Base-by-base conservation (phyloP, 2,113 vertebrate genomes). In the Prionailurus bengalensis region DNA sequence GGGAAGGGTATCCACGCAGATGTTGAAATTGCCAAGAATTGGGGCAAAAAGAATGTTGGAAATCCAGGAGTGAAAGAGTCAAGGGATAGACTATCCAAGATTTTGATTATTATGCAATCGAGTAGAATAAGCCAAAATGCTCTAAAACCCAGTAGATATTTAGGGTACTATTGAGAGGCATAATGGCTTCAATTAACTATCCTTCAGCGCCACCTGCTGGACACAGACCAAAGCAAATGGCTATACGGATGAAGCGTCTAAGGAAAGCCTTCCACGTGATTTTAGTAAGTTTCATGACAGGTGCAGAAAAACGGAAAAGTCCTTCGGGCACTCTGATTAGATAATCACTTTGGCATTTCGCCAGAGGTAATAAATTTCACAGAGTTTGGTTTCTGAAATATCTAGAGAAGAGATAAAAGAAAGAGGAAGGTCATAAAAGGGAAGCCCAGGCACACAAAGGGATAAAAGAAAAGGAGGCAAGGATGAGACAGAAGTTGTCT, bases 181-280 rank as follows among this genome's bases (percentile, higher is more conserved):
- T 31, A 42, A 27, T 80, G 51, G 58, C 76, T 74, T 90, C 27
- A 79, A 92, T 94, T 74, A 85, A 61, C 66, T 96, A 86, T 97
- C 94, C 87, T 96, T 89, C 85, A 79, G 88, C 39, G 81, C 97
- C 98, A 98, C 51, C 97, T 98, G 88, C 97, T 98, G 98, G 97
- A 86, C 3, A 58, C 1, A 86, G 29, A 48, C 33, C 23, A 55
- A 51, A 95, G 51, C 4, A 71, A 66, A 3, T 53, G 17, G 58
- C 55, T 36, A 2, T 4, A 42, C 66, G 4, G 63, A 63, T 17
- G 66, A 36, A 8, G 19, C 9, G 31, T 48, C 31, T 14, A 48
- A 51, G 36, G 70, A 48, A 83, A 45, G 9, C 83, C 51, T 42
- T 48, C 15, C 1, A 48, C 0, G 8, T 13, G 36, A 14, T 29